A percentile compares a stretch with the other conserved stretches of the same genome.
These are phyloP conservation scores for Chaetodon trifascialis DNA, from an alignment of 2,113 vertebrate genomes.

Conservation along the genomic window DNA sequence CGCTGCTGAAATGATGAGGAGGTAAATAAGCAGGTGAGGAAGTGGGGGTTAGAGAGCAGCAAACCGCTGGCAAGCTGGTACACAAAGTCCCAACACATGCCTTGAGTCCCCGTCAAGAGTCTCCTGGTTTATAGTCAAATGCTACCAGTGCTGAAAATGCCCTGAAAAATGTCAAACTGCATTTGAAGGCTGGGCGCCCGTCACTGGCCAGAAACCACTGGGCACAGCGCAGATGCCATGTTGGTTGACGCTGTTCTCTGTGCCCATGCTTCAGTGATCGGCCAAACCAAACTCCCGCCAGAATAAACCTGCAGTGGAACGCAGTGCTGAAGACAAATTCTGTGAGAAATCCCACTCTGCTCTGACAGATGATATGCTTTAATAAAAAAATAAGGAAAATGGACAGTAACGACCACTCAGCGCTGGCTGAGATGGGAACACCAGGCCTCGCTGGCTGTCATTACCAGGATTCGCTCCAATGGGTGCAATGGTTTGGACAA, in stretches of 20 bases:
- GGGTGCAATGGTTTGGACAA: not conserved
- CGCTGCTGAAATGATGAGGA: conserved; percentile 16
- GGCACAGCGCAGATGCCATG: conserved; percentile 31
- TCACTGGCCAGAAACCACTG: conserved; percentile 21
- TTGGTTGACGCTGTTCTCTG: conserved; percentile 27
- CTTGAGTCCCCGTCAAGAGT: conserved; percentile 16
- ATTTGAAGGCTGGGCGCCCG: conserved; percentile 4
- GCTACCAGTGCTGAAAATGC: conserved; percentile 14
- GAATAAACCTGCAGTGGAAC: conserved; percentile 52
- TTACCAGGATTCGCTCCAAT: conserved; percentile 1
- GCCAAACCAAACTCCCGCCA: conserved; percentile 33
- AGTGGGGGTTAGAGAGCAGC: not conserved
- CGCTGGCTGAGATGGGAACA: conserved; percentile 19
- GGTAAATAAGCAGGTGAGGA: conserved; percentile 24
- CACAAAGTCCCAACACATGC: not conserved
- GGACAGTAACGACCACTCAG: not conserved
- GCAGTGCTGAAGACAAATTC: conserved; percentile 14
- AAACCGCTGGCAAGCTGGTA: conserved; percentile 25
- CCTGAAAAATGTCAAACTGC: conserved; percentile 43
- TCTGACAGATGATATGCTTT: not conserved
- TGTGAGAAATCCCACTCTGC: conserved; percentile 12
- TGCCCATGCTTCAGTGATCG: conserved; percentile 7
- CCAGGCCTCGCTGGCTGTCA: not conserved
- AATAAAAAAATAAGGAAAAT: not conserved
- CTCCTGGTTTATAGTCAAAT: conserved; percentile 29